Evolutionary conservation across 2,113 vertebrate genomes (phyloP).

Genomic region (Pygoscelis adeliae): DNA sequence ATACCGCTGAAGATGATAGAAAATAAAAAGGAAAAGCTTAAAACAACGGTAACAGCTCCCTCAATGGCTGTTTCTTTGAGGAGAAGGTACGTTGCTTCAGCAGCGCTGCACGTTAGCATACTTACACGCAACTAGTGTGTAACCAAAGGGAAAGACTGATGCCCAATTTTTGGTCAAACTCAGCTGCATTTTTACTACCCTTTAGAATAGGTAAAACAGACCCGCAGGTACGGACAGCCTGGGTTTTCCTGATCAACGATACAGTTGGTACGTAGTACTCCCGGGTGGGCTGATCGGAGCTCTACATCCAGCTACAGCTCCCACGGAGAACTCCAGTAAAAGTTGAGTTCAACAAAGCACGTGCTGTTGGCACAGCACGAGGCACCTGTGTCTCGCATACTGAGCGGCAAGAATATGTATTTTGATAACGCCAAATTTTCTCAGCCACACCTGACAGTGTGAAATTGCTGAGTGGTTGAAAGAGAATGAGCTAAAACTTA

Average conservation of each 20-base stretch:
- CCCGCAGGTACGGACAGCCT: not conserved
- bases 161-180: not conserved
- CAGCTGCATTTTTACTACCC: not conserved
- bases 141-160: not conserved
- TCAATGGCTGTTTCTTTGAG: not conserved
- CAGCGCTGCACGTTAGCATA: accelerated
- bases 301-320: not conserved
- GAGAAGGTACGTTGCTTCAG: not conserved
- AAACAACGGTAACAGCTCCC: not conserved
- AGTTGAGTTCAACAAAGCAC: not conserved
- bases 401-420: not conserved
- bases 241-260: not conserved
- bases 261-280: not conserved
- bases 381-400: not conserved
- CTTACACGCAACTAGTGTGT: not conserved
- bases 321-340: too few species aligned
- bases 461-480: not conserved
- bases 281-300: not conserved
- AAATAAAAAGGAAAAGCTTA: not conserved
- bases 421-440: not conserved
- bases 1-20: not conserved
- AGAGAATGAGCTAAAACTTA: not conserved
- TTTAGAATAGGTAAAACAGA: not conserved
- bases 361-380: not conserved
- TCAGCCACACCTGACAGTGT: not conserved